Evolutionary conservation across 2,888 invertebrate genomes (phyloP).

Genomic region (Apocheima hispidaria): DNA sequence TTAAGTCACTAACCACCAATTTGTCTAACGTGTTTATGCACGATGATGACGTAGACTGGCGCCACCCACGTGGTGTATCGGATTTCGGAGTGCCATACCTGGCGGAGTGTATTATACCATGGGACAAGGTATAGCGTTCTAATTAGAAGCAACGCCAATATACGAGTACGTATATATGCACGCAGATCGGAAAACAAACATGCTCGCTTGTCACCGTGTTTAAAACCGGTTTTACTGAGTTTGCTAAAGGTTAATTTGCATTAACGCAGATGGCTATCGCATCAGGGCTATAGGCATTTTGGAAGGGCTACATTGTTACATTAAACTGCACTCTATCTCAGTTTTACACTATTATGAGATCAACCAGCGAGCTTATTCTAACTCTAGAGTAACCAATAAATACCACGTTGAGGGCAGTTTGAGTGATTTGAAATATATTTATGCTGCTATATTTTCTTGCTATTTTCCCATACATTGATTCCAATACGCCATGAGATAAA

Average conservation of each 20-base stretch:
- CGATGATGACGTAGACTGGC: too few species aligned
- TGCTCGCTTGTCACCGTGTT: neutral
- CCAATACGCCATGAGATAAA: conserved; percentile 5
- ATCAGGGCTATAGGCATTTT: neutral
- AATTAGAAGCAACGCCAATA: neutral
- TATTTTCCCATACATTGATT: neutral
- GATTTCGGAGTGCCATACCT: too few species aligned
- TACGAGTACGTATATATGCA: neutral
- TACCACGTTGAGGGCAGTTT: neutral
- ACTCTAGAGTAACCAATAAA: neutral
- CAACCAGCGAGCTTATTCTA: too few species aligned
- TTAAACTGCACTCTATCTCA: neutral
- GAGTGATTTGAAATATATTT: too few species aligned
- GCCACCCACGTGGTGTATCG: too few species aligned
- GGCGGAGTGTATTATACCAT: too few species aligned
- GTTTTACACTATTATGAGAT: neutral
- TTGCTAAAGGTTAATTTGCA: conserved; percentile 15
- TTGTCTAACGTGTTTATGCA: too few species aligned
- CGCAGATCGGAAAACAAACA: conserved; percentile 1
- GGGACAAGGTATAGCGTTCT: neutral
- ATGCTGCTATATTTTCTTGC: neutral
- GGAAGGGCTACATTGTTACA: neutral
- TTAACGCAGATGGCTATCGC: conserved; percentile 10
- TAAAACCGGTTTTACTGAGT: conserved; percentile 10
- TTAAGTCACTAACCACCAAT: too few species aligned